These are phyloP conservation scores for Scomber scombrus DNA, from an alignment of 2,113 vertebrate species.

Conservation along the genomic window DNA sequence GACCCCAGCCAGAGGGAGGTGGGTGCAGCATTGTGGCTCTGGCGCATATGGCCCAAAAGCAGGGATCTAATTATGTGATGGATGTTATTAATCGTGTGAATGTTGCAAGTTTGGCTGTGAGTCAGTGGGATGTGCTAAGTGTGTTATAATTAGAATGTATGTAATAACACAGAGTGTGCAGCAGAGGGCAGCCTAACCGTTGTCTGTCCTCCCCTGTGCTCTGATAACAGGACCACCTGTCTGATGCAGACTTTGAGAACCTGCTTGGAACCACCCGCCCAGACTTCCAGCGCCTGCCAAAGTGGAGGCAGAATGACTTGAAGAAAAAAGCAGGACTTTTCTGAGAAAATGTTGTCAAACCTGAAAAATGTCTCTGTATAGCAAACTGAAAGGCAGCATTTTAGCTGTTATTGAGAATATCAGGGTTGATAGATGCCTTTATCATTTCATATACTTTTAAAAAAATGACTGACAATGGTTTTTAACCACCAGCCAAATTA, in stretches of 20 bases:
- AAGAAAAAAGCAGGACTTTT: constrained; percentile 93
- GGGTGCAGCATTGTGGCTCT: constrained; percentile 14
- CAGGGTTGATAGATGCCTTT: background rate
- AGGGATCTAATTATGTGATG: background rate
- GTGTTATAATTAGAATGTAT: background rate
- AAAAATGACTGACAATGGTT: background rate
- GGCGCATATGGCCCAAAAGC: background rate
- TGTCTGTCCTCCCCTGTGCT: constrained; percentile 8
- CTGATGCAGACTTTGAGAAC: constrained; percentile 88
- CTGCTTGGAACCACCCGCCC: constrained; percentile 88
- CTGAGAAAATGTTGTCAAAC: constrained; percentile 72
- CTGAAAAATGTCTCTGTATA: background rate
- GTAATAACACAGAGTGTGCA: constrained; percentile 12
- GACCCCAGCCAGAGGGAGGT: constrained; percentile 90
- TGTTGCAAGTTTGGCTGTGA: background rate
- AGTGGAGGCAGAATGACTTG: constrained; percentile 91
- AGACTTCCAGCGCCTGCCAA: constrained; percentile 90
- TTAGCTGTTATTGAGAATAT: constrained; percentile 6
- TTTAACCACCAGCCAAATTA: background rate
- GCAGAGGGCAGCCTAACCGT: constrained; percentile 56
- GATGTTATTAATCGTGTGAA: background rate
- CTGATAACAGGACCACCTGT: constrained; percentile 86
- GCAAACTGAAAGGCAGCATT: background rate
- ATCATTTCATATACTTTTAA: constrained; percentile 5
- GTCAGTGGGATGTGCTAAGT: background rate